phyloP scores from a whole-genome alignment of 2,113 vertebrate genomes.

The Gambusia affinis region DNA sequence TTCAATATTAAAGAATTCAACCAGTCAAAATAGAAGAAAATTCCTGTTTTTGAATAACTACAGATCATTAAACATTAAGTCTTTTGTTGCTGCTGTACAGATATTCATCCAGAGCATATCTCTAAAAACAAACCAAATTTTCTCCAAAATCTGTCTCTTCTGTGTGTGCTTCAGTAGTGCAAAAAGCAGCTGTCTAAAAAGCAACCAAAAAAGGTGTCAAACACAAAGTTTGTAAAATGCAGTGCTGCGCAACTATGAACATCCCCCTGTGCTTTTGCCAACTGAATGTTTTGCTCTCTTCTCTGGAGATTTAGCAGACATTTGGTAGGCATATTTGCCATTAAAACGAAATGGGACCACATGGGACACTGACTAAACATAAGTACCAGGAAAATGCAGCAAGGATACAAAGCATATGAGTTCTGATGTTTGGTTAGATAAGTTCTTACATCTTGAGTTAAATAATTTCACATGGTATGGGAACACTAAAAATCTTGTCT shows the following conservation, averaged over 20 bases:
- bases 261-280: constrained; percentile 54
- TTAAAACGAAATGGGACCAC: constrained; percentile 69
- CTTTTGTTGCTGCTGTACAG: no score
- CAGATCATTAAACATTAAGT: no score
- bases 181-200: constrained; percentile 64
- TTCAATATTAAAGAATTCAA: no score
- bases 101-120: constrained; percentile 30
- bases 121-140: constrained; percentile 40
- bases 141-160: constrained; percentile 27
- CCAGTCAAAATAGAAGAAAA: no score
- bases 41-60: no score
- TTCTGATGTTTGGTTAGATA: constrained; percentile 67
- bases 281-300: constrained; percentile 52
- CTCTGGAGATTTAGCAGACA: constrained; percentile 66
- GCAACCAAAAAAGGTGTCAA: constrained; percentile 33
- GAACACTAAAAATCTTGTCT: constrained; percentile 25
- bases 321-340: constrained; percentile 64
- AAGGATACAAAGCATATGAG: constrained; percentile 61
- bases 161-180: constrained; percentile 64
- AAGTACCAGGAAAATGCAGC: constrained; percentile 54
- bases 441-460: constrained; percentile 62
- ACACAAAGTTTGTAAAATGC: constrained; percentile 50
- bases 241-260: constrained; percentile 40
- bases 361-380: constrained; percentile 67
- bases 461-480: constrained; percentile 57